Percentiles rank a stretch among this genome's conserved stretches.
These are phyloP conservation scores for Lycodopsis pacificus DNA, from an alignment of 2,797 vertebrate genomes.

Conservation along the genomic window DNA sequence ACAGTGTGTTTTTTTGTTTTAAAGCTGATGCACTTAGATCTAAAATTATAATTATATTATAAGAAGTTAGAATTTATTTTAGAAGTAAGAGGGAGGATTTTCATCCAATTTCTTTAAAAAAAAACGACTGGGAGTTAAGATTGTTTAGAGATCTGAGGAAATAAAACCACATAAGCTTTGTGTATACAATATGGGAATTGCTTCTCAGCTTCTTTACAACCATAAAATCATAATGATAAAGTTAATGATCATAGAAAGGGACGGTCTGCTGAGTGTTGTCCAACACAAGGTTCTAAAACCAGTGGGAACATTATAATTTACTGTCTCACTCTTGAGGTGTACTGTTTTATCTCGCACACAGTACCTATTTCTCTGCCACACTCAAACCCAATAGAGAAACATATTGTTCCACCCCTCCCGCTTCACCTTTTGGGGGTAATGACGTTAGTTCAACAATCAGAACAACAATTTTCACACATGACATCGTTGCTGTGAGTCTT, in stretches of 20 bases:
- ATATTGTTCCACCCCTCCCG: neutral
- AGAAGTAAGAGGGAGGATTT: neutral
- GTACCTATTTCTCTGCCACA: neutral
- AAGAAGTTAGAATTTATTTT: neutral
- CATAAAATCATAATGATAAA: slow-evolving; percentile 1
- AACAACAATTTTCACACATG: slow-evolving; percentile 53
- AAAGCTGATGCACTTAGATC: neutral
- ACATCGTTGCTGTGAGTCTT: slow-evolving; percentile 66
- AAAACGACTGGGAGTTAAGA: neutral
- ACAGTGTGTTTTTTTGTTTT: slow-evolving; percentile 3
- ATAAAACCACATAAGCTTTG: neutral
- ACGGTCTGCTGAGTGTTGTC: neutral
- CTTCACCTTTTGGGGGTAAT: slow-evolving; percentile 50
- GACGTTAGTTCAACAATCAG: slow-evolving; percentile 67
- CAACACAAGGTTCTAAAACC: neutral
- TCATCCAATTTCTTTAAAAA: neutral
- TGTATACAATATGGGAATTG: slow-evolving; percentile 2
- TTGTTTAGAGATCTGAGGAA: slow-evolving; percentile 2
- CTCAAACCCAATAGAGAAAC: neutral
- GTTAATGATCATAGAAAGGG: slow-evolving; percentile 15
- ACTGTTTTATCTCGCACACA: neutral
- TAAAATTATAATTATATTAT: neutral
- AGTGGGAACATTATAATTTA: neutral
- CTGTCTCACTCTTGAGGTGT: neutral
- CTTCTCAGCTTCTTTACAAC: neutral